These are phyloP conservation scores for Phylloscopus whistleri DNA, from an alignment of 2,113 vertebrate species.

Conservation along the genomic window DNA sequence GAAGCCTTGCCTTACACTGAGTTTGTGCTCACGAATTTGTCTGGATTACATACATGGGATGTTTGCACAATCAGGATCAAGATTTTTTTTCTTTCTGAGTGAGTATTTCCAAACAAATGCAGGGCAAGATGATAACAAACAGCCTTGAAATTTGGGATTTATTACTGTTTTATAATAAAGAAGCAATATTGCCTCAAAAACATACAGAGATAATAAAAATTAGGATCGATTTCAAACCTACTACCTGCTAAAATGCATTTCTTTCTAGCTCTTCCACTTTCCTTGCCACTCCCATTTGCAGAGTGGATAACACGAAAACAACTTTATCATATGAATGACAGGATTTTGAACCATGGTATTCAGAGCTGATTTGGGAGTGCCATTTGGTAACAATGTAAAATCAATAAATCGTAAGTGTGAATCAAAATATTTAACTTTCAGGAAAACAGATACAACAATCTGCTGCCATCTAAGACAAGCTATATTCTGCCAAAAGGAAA, in stretches of 20 bases:
- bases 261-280: neutral
- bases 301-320: neutral
- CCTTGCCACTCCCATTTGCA: neutral
- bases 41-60: neutral
- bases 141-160: neutral
- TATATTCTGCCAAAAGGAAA: conserved; percentile 6
- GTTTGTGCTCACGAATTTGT: accelerated
- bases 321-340: neutral
- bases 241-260: neutral
- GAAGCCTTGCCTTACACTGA: neutral
- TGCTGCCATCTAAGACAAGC: conserved; percentile 2
- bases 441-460: conserved; percentile 6
- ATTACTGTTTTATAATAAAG: neutral
- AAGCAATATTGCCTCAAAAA: neutral
- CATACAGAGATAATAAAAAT: neutral
- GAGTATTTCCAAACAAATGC: neutral
- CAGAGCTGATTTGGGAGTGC: neutral
- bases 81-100: neutral
- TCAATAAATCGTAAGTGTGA: neutral
- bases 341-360: neutral
- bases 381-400: conserved; percentile 42
- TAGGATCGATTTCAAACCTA: neutral
- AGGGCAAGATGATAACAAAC: neutral
- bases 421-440: conserved; percentile 46
- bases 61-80: neutral